Percentiles rank a stretch among this genome's conserved stretches.
These are phyloP conservation scores for Bradypodion pumilum DNA, from an alignment of 2,797 vertebrate species.

Conservation along the genomic window DNA sequence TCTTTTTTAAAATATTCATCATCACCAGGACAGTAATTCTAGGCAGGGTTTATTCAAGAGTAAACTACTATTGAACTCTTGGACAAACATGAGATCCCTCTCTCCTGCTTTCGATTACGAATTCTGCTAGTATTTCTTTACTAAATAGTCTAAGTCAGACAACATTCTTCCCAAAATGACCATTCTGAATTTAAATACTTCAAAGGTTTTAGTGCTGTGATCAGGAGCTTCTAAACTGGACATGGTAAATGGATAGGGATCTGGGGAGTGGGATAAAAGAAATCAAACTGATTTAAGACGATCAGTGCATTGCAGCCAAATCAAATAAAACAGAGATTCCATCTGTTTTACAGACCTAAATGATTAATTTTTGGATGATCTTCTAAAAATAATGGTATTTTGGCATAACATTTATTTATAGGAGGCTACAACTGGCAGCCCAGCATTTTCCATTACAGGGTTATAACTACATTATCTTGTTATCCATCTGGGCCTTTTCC, in stretches of 20 bases:
- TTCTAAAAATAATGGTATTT: constrained; percentile 75
- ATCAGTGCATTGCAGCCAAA: constrained; percentile 65
- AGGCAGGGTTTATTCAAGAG: not conserved
- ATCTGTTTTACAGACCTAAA: constrained; percentile 78
- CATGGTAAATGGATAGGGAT: not conserved
- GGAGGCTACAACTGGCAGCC: constrained; percentile 70
- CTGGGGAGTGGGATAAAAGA: constrained; percentile 52
- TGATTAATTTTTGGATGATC: constrained; percentile 77
- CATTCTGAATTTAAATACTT: constrained; percentile 1
- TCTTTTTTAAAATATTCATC: not conserved
- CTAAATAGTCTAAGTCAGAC: not conserved
- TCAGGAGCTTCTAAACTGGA: constrained; percentile 1
- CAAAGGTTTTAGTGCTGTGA: constrained; percentile 1
- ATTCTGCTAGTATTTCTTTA: not conserved
- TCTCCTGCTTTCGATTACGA: not conserved
- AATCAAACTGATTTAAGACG: constrained; percentile 52
- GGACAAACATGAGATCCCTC: not conserved
- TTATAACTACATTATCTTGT: constrained; percentile 79
- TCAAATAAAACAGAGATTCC: constrained; percentile 75
- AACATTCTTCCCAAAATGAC: not conserved
- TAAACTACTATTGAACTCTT: not conserved
- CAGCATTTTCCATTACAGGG: constrained; percentile 75
- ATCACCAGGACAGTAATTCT: not conserved
- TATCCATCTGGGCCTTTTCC: constrained; percentile 81
- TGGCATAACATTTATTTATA: constrained; percentile 74